These are phyloP conservation scores for Patella ulyssiponensis DNA, from an alignment of 2,888 invertebrate species.

Conservation along the genomic window DNA sequence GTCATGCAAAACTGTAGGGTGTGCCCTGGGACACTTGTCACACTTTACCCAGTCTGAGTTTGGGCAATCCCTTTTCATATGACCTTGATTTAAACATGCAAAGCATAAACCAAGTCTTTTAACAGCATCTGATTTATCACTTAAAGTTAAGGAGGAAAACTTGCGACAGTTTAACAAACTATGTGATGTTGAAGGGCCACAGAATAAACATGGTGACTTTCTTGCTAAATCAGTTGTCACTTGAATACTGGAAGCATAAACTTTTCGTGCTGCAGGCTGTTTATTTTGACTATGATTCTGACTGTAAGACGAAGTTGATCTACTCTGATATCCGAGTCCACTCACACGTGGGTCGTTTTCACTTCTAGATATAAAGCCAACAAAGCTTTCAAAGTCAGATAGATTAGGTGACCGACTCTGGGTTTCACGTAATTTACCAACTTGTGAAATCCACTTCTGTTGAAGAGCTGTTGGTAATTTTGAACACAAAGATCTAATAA, in stretches of 20 bases:
- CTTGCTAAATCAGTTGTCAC: conserved; percentile 1
- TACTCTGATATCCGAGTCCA: neutral
- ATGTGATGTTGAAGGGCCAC: neutral
- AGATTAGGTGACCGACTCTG: neutral
- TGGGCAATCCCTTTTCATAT: neutral
- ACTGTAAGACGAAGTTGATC: neutral
- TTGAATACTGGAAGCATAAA: neutral
- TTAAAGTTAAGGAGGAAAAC: neutral
- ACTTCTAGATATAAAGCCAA: neutral
- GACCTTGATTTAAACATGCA: neutral
- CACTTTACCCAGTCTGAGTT: neutral
- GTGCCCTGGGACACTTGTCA: neutral
- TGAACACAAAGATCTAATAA: neutral
- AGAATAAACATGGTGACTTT: neutral
- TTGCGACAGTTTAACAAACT: neutral
- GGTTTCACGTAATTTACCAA: neutral
- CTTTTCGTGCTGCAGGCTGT: neutral
- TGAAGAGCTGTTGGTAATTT: neutral
- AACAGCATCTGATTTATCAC: neutral
- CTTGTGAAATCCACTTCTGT: neutral
- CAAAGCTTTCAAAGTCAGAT: neutral
- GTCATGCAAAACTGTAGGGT: neutral
- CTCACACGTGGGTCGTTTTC: neutral
- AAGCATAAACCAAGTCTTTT: neutral
- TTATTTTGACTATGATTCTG: neutral